These are phyloP conservation scores for Cheiracanthium punctorium DNA, from an alignment of 2,888 invertebrate genomes.

Conservation along the genomic window DNA sequence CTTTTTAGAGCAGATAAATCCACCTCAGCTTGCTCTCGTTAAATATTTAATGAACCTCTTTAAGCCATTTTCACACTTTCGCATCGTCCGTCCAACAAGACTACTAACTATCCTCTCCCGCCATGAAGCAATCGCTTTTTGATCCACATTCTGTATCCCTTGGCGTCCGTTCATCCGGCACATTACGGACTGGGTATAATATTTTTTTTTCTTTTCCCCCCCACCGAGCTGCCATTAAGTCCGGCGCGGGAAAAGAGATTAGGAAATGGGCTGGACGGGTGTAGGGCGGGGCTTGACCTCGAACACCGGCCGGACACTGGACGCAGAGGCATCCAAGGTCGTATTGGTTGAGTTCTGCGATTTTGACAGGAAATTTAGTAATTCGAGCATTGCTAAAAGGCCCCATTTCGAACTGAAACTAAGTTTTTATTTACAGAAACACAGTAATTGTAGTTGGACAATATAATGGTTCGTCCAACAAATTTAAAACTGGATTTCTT, in stretches of 20 bases:
- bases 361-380: slow-evolving; percentile 34
- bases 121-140: not conserved
- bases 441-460: no score
- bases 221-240: not conserved
- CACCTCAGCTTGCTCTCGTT: no score
- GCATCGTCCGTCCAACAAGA: not conserved
- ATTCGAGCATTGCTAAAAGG: no score
- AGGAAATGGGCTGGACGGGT: slow-evolving; percentile 50
- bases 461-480: no score
- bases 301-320: slow-evolving; percentile 50
- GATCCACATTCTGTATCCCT: not conserved
- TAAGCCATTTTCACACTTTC: not conserved
- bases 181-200: slow-evolving; percentile 35
- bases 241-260: slow-evolving; percentile 57
- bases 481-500: no score
- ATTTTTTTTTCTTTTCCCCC: slow-evolving; percentile 26
- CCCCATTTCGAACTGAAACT: no score
- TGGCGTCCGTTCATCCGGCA: slow-evolving; percentile 19
- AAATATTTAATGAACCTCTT: no score
- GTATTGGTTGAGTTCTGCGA: slow-evolving; percentile 35
- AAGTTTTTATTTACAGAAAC: no score
- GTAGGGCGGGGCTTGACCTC: slow-evolving; percentile 66
- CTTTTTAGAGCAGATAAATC: no score
- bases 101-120: not conserved
- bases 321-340: slow-evolving; percentile 45